These are phyloP conservation scores for Mormyrus proboscirostris DNA, from an alignment of 2,797 vertebrate species.

Conservation along the genomic window DNA sequence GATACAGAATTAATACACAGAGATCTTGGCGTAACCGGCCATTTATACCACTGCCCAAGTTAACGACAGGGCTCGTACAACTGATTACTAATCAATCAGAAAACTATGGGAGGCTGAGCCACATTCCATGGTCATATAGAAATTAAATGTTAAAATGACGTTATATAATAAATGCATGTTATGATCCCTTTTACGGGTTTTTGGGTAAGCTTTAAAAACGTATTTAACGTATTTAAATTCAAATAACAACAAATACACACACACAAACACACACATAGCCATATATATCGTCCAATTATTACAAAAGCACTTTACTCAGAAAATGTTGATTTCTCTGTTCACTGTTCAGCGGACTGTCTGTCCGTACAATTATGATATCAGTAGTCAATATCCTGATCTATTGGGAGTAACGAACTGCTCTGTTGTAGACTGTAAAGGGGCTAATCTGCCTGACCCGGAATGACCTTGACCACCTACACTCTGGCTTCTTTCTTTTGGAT, in stretches of 20 bases:
- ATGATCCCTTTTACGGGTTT: not conserved
- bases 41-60: not conserved
- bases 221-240: not conserved
- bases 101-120: not conserved
- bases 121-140: not conserved
- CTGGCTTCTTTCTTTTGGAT: conserved; percentile 53
- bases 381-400: conserved; percentile 68
- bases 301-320: not conserved
- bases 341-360: conserved; percentile 33
- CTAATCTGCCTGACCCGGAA: conserved; percentile 66
- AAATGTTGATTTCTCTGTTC: not conserved
- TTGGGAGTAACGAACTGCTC: conserved; percentile 49
- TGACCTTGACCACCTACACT: conserved; percentile 67
- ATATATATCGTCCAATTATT: not conserved
- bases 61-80: not conserved
- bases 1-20: not conserved
- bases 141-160: not conserved
- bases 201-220: not conserved
- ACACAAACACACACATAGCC: not conserved
- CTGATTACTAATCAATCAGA: not conserved
- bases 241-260: not conserved
- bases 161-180: not conserved
- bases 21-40: not conserved
- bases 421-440: conserved; percentile 50
- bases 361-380: conserved; percentile 51